Evolutionary conservation across 2,113 vertebrate genomes (phyloP).

Genomic region (Anseranas semipalmata): DNA sequence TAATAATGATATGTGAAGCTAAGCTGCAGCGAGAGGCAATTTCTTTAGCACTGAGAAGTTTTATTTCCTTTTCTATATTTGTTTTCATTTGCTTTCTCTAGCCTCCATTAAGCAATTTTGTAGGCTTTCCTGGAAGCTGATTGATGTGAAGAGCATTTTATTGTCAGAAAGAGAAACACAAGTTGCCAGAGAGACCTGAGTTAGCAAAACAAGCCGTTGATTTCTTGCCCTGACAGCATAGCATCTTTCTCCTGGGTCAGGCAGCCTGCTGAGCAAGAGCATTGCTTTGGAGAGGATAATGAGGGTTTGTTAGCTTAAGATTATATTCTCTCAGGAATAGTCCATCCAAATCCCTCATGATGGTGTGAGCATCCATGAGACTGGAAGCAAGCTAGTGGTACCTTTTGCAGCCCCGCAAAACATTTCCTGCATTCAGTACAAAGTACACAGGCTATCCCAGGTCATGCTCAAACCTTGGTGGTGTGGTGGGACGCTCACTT

Average conservation of each 20-base stretch:
- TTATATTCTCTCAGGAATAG: background rate
- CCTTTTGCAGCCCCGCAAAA: background rate
- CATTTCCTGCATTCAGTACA: background rate
- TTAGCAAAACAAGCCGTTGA: background rate
- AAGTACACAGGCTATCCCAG: background rate
- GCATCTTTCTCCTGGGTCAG: rapidly evolving
- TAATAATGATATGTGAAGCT: background rate
- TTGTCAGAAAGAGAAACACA: background rate
- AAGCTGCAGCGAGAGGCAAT: background rate
- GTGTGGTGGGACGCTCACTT: background rate
- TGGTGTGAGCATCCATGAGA: background rate
- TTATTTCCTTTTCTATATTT: background rate
- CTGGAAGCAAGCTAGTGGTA: background rate
- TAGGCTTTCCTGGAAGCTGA: background rate
- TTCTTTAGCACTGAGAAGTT: background rate
- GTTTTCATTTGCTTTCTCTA: background rate
- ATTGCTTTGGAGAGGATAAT: background rate
- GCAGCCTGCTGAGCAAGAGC: background rate
- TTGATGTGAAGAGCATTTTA: background rate
- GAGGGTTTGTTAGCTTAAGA: background rate
- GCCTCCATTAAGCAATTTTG: background rate
- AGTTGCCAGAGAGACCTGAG: background rate
- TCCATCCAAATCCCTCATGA: background rate
- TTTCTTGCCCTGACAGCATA: background rate
- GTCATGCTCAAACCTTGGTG: background rate